These are phyloP conservation scores for Linepithema humile DNA, from an alignment of 1,140 invertebrate genomes.

Conservation along the genomic window DNA sequence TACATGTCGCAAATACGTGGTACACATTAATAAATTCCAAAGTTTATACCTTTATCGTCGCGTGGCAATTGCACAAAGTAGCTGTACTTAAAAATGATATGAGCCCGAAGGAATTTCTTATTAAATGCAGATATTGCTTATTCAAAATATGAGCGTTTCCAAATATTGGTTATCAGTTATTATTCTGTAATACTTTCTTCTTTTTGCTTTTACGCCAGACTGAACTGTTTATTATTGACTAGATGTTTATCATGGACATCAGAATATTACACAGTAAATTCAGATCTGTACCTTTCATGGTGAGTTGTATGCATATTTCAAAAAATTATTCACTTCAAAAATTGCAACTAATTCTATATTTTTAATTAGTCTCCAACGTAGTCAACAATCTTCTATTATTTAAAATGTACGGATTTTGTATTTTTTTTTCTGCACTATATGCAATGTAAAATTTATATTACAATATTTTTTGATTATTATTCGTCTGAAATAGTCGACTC, in stretches of 20 bases:
- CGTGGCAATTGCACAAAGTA: slow-evolving; percentile 9
- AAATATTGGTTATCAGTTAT: slow-evolving; percentile 4
- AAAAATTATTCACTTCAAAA: neutral
- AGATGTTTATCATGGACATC: neutral
- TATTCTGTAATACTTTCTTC: slow-evolving; percentile 30
- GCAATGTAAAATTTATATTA: neutral
- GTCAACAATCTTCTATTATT: slow-evolving; percentile 9
- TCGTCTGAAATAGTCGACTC: neutral
- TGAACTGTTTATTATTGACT: slow-evolving; percentile 44
- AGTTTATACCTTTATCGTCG: neutral
- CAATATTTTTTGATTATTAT: too few species aligned
- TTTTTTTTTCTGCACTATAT: neutral
- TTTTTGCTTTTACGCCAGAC: slow-evolving; percentile 8
- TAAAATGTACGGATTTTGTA: neutral
- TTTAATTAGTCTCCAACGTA: neutral
- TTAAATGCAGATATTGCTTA: slow-evolving; percentile 56
- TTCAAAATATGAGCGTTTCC: slow-evolving; percentile 9
- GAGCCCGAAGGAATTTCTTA: slow-evolving; percentile 8
- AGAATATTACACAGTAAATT: neutral
- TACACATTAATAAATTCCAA: slow-evolving; percentile 44
- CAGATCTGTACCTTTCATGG: neutral
- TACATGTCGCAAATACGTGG: neutral
- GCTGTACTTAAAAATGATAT: neutral
- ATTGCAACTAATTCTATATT: neutral
- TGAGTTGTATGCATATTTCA: neutral